phyloP scores from a whole-genome alignment of 1,140 invertebrate genomes.

The Pseudomyrmex cubaensis region DNA sequence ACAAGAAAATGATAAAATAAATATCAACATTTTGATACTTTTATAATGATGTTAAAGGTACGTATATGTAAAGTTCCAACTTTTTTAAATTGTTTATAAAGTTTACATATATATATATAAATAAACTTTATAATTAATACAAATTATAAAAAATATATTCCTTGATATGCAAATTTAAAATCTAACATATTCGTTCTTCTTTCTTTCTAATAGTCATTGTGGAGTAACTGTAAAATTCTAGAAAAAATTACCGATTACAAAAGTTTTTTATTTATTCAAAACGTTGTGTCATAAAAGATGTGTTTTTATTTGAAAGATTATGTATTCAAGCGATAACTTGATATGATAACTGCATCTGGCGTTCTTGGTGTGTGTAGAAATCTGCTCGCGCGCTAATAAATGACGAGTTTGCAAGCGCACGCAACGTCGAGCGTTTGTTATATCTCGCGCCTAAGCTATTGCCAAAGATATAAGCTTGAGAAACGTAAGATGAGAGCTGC shows the following conservation, averaged over 20 bases:
- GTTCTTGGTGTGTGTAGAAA: background rate
- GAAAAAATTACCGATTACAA: too few species aligned
- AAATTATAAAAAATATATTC: background rate
- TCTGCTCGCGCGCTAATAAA: conserved; percentile 11
- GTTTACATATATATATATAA: background rate
- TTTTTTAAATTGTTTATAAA: background rate
- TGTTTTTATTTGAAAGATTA: background rate
- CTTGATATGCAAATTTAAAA: background rate
- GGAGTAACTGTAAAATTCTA: background rate
- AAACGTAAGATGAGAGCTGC: conserved; percentile 1
- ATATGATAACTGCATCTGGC: background rate
- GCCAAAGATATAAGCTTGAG: background rate
- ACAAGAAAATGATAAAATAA: background rate
- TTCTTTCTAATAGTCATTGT: background rate
- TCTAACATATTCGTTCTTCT: background rate
- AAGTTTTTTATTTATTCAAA: too few species aligned
- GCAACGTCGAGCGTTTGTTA: background rate
- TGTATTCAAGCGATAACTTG: too few species aligned
- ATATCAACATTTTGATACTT: background rate
- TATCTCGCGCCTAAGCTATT: background rate
- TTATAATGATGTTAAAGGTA: background rate
- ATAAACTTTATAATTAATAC: background rate
- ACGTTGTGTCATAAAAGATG: background rate
- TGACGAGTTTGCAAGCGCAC: background rate
- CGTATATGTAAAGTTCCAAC: too few species aligned